phyloP scores from a whole-genome alignment of 2,888 invertebrate species.

The Stenodera caucasica region DNA sequence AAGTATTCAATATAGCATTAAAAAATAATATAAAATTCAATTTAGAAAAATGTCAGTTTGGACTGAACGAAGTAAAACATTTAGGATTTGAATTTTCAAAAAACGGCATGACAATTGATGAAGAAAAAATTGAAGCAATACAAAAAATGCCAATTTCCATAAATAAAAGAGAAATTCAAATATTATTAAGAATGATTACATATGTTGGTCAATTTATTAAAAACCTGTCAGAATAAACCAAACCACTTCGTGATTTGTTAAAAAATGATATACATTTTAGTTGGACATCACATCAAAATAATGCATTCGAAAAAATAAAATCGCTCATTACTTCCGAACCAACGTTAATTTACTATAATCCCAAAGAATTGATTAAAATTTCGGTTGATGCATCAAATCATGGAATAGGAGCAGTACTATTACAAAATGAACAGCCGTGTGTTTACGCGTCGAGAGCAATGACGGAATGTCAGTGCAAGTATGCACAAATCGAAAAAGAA shows the following conservation, averaged over 20 bases:
- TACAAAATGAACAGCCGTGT: conserved; percentile 29
- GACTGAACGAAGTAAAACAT: conserved; percentile 27
- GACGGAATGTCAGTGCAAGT: conserved; percentile 30
- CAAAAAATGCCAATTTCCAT: conserved; percentile 31
- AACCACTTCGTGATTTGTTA: conserved; percentile 19
- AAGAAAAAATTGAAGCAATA: conserved; percentile 33
- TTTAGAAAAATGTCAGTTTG: conserved; percentile 32
- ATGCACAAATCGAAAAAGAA: conserved; percentile 47
- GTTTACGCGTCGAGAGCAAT: conserved; percentile 28
- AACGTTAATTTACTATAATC: conserved; percentile 18
- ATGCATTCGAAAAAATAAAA: conserved; percentile 22
- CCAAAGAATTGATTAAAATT: conserved; percentile 19
- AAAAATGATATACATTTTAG: conserved; percentile 26
- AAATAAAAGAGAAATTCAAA: conserved; percentile 34
- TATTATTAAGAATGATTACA: too few relatives aligned
- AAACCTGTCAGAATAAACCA: too few relatives aligned
- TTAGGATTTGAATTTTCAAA: conserved; percentile 31
- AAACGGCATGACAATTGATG: conserved; percentile 28
- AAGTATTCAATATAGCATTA: conserved; percentile 27
- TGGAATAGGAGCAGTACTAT: conserved; percentile 32
- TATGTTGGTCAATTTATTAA: too few relatives aligned
- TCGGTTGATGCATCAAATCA: conserved; percentile 30
- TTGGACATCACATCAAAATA: conserved; percentile 23
- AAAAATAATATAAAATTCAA: conserved; percentile 30
- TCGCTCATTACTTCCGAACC: conserved; percentile 16